Percentiles rank a stretch among this genome's conserved stretches.
These are phyloP conservation scores for Triplophysa dalaica DNA, from an alignment of 2,113 vertebrate genomes.

Conservation along the genomic window DNA sequence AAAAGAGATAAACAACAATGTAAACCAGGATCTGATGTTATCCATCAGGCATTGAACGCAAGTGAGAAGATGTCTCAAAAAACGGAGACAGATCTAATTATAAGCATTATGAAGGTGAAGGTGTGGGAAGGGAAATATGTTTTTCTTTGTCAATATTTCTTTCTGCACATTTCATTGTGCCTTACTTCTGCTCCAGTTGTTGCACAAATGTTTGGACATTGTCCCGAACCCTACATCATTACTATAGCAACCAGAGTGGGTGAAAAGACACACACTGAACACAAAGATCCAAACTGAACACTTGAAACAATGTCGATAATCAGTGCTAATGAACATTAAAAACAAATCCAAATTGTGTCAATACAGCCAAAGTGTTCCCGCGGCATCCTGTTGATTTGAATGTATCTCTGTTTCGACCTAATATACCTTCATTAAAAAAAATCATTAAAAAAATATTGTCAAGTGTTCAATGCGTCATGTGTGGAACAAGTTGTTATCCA, in stretches of 20 bases:
- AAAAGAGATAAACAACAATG: not conserved
- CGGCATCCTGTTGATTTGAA: not conserved
- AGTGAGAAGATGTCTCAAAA: no score
- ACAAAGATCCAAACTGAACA: not conserved
- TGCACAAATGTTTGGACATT: not conserved
- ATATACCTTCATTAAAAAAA: no score
- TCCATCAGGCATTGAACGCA: no score
- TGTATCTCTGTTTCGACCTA: no score
- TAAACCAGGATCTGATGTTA: not conserved
- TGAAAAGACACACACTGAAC: not conserved
- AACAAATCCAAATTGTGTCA: not conserved
- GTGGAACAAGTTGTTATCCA: not conserved
- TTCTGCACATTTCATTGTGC: not conserved
- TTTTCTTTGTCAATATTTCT: no score
- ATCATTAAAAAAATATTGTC: no score
- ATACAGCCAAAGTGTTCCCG: not conserved
- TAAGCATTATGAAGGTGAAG: no score
- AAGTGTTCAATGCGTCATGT: not conserved
- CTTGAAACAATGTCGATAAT: not conserved
- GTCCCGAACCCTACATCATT: not conserved
- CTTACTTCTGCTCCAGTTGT: not conserved
- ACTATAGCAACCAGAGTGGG: not conserved
- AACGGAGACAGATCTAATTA: no score
- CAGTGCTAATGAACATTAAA: constrained; percentile 1
- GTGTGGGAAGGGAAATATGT: no score